Evolutionary conservation across 2,888 invertebrate species (phyloP).

Genomic region (Callyntrura sp.): DNA sequence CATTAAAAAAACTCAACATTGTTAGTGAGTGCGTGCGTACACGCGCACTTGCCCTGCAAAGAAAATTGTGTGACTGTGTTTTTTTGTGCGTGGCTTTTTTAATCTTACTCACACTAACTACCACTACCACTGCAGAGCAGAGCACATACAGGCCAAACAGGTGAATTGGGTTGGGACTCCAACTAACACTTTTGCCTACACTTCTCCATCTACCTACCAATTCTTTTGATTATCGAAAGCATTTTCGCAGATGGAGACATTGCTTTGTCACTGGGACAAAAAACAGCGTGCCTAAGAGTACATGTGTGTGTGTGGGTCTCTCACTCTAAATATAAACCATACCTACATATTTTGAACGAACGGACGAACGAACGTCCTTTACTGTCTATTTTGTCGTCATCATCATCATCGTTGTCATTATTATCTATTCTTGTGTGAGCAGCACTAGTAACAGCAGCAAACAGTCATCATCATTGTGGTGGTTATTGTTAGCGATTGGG

Average conservation of each 20-base stretch:
- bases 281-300: no score
- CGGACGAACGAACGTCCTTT: slow-evolving; percentile 5
- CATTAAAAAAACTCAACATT: no score
- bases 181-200: no score
- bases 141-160: no score
- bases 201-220: no score
- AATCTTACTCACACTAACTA: neutral
- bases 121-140: neutral
- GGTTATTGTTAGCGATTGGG: no score
- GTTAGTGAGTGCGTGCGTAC: neutral
- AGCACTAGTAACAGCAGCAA: no score
- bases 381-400: slow-evolving; percentile 16
- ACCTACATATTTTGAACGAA: neutral
- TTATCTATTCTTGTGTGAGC: no score
- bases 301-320: neutral
- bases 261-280: neutral
- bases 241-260: slow-evolving; percentile 4
- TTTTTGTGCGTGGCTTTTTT: slow-evolving; percentile 15
- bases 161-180: no score
- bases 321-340: neutral
- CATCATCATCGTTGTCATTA: neutral
- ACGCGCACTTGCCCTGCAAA: slow-evolving; percentile 3
- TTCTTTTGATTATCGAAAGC: neutral
- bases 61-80: slow-evolving; percentile 32
- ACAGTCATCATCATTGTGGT: no score